Conservation (phyloP, 2,113 vertebrate species). For the Pluvialis apricaria region DNA sequence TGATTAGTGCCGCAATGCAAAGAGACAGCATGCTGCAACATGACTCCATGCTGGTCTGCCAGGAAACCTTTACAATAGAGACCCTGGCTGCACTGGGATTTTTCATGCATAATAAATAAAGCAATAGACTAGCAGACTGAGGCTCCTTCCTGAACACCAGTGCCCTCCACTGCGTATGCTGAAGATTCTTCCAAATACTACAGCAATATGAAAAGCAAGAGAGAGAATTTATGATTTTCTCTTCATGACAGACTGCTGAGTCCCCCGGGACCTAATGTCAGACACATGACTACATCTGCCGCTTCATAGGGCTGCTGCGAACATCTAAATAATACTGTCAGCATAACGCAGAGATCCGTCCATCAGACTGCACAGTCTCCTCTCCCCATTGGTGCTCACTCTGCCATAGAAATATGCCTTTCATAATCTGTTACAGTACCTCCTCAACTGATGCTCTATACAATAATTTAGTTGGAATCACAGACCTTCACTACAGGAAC, state of each 20-base stretch:
- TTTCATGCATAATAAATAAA: slow-evolving; percentile 70
- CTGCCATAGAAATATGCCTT: slow-evolving; percentile 3
- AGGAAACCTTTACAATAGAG: slow-evolving; percentile 53
- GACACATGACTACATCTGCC: not conserved
- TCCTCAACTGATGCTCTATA: not conserved
- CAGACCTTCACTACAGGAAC: not conserved
- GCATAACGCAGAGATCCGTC: not conserved
- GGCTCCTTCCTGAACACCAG: slow-evolving; percentile 48
- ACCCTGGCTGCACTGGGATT: slow-evolving; percentile 13
- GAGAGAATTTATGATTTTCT: slow-evolving; percentile 11
- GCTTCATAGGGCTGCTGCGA: not conserved
- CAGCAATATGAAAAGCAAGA: not conserved
- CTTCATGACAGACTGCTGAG: not conserved
- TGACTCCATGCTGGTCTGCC: slow-evolving; percentile 55
- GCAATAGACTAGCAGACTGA: not conserved
- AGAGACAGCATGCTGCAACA: slow-evolving; percentile 56
- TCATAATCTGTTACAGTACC: not conserved
- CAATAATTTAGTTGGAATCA: not conserved
- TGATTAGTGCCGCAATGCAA: slow-evolving; percentile 51
- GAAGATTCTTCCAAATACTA: not conserved
- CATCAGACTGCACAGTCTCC: not conserved
- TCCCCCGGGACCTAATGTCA: not conserved
- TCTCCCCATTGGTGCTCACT: slow-evolving; percentile 17
- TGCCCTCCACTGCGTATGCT: not conserved
- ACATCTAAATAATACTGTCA: slow-evolving; percentile 33